These are phyloP conservation scores for Leptodactylus fuscus DNA, from an alignment of 2,113 vertebrate species.

Conservation along the genomic window DNA sequence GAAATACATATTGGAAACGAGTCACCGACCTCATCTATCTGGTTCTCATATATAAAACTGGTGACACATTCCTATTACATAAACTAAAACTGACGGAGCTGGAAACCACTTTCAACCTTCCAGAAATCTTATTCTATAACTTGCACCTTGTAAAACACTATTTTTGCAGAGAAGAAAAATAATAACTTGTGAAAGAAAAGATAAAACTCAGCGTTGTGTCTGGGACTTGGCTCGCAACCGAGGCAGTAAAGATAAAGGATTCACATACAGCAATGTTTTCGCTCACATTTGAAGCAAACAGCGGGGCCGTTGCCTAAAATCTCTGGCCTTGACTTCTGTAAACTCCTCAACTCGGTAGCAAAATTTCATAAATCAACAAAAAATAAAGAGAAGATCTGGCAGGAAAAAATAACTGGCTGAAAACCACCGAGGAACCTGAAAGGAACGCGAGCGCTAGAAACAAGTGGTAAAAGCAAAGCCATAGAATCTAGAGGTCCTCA, in stretches of 20 bases:
- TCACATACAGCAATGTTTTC: conserved; percentile 11
- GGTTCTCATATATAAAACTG: no score
- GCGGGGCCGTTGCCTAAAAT: background rate
- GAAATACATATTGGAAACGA: no score
- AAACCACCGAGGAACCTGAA: background rate
- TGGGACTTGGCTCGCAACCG: background rate
- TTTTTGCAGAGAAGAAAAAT: background rate
- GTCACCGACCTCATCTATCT: no score
- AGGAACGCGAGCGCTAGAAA: no score
- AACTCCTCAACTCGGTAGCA: background rate
- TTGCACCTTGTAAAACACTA: no score
- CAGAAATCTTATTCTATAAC: no score
- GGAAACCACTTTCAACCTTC: no score
- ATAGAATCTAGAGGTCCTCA: no score
- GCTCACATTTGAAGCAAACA: background rate
- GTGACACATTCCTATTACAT: no score
- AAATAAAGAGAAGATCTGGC: background rate
- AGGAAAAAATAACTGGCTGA: background rate
- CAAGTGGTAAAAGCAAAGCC: no score
- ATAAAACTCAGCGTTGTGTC: background rate
- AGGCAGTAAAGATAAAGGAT: conserved; percentile 7
- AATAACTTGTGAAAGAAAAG: no score
- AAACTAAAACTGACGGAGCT: no score
- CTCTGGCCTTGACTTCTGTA: background rate
- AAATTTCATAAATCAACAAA: conserved; percentile 13